Percentiles rank a stretch among this genome's conserved stretches.
Evolutionary conservation across 2,888 invertebrate genomes (phyloP).

Genomic region (Physocephala rufipes): DNA sequence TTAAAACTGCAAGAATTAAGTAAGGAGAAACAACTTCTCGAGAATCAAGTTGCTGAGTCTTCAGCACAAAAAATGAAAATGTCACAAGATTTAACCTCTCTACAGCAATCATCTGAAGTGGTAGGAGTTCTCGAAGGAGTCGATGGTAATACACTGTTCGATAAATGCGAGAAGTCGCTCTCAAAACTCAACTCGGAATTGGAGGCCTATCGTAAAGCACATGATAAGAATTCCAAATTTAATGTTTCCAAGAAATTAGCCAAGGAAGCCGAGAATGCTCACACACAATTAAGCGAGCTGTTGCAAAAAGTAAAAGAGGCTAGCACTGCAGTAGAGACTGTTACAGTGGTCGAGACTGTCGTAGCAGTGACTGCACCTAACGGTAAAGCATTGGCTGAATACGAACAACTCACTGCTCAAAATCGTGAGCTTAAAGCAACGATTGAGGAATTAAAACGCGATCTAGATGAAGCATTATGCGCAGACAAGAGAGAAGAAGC

Average conservation of each 20-base stretch:
- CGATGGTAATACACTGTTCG: slow-evolving; percentile 53
- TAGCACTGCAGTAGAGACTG: slow-evolving; percentile 57
- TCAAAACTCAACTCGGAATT: slow-evolving; percentile 60
- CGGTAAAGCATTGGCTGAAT: slow-evolving; percentile 60
- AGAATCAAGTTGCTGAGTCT: slow-evolving; percentile 52
- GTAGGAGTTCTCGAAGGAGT: slow-evolving; percentile 54
- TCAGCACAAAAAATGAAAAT: slow-evolving; percentile 53
- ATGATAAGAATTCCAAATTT: slow-evolving; percentile 62
- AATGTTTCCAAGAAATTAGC: slow-evolving; percentile 62
- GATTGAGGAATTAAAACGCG: slow-evolving; percentile 50
- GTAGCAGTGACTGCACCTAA: slow-evolving; percentile 61
- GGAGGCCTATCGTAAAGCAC: slow-evolving; percentile 62
- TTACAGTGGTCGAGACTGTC: slow-evolving; percentile 57
- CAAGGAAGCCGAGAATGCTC: slow-evolving; percentile 62
- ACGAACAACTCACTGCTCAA: slow-evolving; percentile 59
- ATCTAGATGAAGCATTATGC: slow-evolving; percentile 49
- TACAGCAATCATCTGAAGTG: slow-evolving; percentile 60
- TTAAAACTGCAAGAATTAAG: slow-evolving; percentile 63
- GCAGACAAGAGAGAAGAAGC: slow-evolving; percentile 64
- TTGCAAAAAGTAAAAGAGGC: slow-evolving; percentile 60
- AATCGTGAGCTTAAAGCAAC: slow-evolving; percentile 55
- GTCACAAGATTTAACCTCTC: slow-evolving; percentile 57
- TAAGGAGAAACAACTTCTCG: slow-evolving; percentile 65
- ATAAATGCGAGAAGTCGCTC: slow-evolving; percentile 60
- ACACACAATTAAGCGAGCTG: slow-evolving; percentile 58